These are phyloP conservation scores for Schizopygopsis pylzovi DNA, from an alignment of 2,797 vertebrate genomes.

Conservation along the genomic window DNA sequence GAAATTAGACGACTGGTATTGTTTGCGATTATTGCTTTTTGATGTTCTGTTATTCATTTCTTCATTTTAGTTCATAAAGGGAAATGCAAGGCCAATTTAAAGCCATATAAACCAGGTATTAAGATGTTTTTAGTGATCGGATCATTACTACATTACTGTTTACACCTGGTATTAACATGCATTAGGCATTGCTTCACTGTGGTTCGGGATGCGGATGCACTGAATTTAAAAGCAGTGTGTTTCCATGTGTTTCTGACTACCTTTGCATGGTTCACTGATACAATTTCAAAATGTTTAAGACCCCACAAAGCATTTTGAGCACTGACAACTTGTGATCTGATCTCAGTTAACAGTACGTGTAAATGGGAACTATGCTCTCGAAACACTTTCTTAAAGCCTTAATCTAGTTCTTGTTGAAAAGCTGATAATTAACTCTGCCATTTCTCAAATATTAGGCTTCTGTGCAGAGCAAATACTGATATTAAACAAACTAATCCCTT, in stretches of 20 bases:
- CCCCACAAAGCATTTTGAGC: neutral
- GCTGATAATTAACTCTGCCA: neutral
- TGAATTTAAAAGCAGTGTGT: neutral
- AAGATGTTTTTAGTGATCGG: neutral
- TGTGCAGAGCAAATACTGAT: neutral
- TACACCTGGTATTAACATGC: neutral
- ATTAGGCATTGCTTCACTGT: neutral
- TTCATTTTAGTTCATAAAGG: neutral
- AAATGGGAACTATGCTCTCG: neutral
- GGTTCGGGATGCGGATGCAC: neutral
- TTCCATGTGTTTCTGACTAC: neutral
- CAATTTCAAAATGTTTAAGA: neutral
- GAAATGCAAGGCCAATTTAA: neutral
- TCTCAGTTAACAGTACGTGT: neutral
- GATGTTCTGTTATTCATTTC: neutral
- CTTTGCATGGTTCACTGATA: neutral
- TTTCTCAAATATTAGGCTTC: neutral
- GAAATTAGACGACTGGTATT: neutral
- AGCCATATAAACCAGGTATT: neutral
- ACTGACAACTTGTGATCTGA: neutral
- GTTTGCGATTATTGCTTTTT: neutral
- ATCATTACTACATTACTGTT: neutral
- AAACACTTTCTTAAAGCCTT: neutral
- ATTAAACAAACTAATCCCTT: neutral
- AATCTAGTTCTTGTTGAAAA: constrained; percentile 2